Evolutionary conservation across 2,113 vertebrate genomes (phyloP).

Genomic region (Bubalus kerabau): DNA sequence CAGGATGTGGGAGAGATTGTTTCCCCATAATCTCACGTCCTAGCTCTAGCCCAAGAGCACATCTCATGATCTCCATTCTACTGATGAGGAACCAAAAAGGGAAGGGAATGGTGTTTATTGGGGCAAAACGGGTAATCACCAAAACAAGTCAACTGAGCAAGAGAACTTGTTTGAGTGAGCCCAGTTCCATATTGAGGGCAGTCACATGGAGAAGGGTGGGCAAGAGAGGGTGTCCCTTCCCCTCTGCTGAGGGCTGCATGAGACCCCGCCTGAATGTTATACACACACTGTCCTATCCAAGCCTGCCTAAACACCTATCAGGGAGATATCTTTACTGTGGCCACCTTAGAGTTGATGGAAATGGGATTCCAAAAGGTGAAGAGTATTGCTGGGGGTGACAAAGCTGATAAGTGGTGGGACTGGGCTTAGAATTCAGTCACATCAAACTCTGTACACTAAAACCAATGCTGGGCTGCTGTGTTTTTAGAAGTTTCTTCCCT

Average conservation of each 20-base stretch:
- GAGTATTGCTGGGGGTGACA: background rate
- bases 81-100: background rate
- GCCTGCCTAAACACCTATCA: background rate
- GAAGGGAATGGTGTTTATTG: background rate
- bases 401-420: background rate
- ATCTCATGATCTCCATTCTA: background rate
- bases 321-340: background rate
- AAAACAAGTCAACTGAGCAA: background rate
- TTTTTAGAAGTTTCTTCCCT: background rate
- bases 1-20: background rate
- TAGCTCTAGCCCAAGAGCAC: background rate
- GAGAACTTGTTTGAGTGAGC: background rate
- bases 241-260: fast-evolving
- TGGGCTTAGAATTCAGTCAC: background rate
- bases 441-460: background rate
- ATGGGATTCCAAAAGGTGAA: background rate
- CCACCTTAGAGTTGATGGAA: background rate
- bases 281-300: background rate
- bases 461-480: background rate
- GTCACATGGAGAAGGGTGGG: background rate
- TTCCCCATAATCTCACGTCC: background rate
- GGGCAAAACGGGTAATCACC: background rate
- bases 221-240: background rate
- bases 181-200: background rate
- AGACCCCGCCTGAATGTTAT: background rate